phyloP scores from a whole-genome alignment of 2,113 vertebrate genomes.

The Gnathonemus longibarbis region DNA sequence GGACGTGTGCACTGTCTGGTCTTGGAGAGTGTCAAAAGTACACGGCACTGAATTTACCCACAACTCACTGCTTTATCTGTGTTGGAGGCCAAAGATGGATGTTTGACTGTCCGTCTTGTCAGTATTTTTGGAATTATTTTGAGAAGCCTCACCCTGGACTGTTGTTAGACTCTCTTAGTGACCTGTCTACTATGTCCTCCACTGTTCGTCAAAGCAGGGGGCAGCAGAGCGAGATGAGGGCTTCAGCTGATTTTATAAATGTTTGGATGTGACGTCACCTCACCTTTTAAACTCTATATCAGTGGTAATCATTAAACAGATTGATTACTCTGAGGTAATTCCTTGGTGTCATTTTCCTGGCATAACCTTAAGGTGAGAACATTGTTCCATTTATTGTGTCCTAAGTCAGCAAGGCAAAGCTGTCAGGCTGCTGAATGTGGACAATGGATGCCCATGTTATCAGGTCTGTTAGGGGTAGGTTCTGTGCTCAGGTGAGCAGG shows the following conservation, averaged over 20 bases:
- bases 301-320: background rate
- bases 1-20: background rate
- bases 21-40: background rate
- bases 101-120: background rate
- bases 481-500: background rate
- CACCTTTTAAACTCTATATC: background rate
- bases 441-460: background rate
- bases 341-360: background rate
- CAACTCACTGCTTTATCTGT: background rate
- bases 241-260: background rate
- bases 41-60: background rate
- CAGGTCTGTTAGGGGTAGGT: background rate
- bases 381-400: background rate
- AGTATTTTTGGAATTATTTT: background rate
- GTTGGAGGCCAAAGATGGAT: background rate
- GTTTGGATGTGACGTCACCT: background rate
- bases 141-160: background rate
- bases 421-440: background rate
- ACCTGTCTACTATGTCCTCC: background rate
- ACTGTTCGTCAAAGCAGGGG: background rate
- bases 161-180: background rate
- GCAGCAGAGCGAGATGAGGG: background rate
- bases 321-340: background rate
- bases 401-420: background rate
- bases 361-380: background rate